Evolutionary conservation across 2,888 invertebrate genomes (phyloP), one percentile per base, ranked within the genome.

Genomic region (Drosophila anomelani): DNA sequence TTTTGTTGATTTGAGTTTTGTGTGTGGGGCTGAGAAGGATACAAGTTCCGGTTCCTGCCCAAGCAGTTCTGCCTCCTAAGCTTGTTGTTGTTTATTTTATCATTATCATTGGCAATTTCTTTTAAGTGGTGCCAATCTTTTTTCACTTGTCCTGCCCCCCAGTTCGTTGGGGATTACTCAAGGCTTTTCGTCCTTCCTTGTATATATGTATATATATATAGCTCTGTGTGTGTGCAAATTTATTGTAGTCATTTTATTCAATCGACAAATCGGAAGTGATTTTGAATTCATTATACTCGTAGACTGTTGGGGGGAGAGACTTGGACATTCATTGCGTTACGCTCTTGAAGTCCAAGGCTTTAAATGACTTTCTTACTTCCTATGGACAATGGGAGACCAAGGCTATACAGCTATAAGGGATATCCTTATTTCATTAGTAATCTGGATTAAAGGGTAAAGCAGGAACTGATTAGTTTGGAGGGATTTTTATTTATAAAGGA

Each of bases 241-340:
- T 88, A 86, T 90, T 88, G 87, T 81, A 80, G 90, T 83, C 85
- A 90, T 90, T 91, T 90, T 89, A 90, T 91, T 90, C 90, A 91
- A 90, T 90, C 91, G 90, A 90, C 90, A 91, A 90, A 90, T 90
- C 90, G 91, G 90, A 90, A 90, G 87, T 88, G 87, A 88, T 85
- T 87, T 81, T 81, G 86, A 86, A 84, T 86, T 86, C 86, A 82
- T 86, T 88, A 88, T 74, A 34, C 34, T 51, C 13, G 51, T 15
- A 62, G 80, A 74, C 67, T 13, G 39, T 12, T 29, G 34, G 17
- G 9, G 79, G 76, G 76, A 76, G 73, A 13, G 7, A 34, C 9
- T 29, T 56, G 67, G 56, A 34, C 47, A 56, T 20, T 56, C 69
- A 57, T 38, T 68, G 43, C 43, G 44, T 17, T 4, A 15, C 9